Evolutionary conservation across 2,888 invertebrate genomes (phyloP), one percentile per base, ranked within the genome.

Genomic region (Drosophila peninsularis): DNA sequence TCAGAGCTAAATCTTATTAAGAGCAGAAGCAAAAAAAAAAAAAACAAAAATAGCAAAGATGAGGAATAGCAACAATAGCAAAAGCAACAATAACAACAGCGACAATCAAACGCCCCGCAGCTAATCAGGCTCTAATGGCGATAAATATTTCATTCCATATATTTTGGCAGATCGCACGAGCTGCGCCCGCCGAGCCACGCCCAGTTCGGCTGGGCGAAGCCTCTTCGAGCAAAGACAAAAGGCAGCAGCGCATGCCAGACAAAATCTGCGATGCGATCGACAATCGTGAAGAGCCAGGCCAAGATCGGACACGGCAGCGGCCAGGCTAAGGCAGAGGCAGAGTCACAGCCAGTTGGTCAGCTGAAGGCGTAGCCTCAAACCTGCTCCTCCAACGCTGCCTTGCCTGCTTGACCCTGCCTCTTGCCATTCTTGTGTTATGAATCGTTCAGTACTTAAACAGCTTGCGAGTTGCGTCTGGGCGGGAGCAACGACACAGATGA

Each of bases 101-200:
- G 52, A 53, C 65, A 66, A 70, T 44, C 75, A 68, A 80, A 82
- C 86, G 86, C 83, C 82, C 83, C 82, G 85, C 79, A 87, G 88
- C 89, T 89, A 85, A 89, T 85, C 89, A 88, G 84, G 68, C 82
- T 85, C 85, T 85, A 85, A 85, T 85, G 89, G 88, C 88, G 88
- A 85, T 85, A 85, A 89, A 85, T 85, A 89, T 85, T 85, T 89
- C 82, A 84, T 84, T 81, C 73, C 67, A 88, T 87, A 78, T 82
- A 82, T 80, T 87, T 71, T 71, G 65, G 68, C 63, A 56, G 61
- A 55, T 49, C 41, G 74, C 76, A 75, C 80, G 62, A 68, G 60
- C 47, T 69, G 41, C 14, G 49, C 44, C 37, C 52, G 24, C 30
- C 13, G 27, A 14, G 68, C 62, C 82, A 80, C 88, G 83, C 86